These are phyloP conservation scores for Tetrapedia diversipes DNA, from an alignment of 2,888 invertebrate species.

Conservation along the genomic window DNA sequence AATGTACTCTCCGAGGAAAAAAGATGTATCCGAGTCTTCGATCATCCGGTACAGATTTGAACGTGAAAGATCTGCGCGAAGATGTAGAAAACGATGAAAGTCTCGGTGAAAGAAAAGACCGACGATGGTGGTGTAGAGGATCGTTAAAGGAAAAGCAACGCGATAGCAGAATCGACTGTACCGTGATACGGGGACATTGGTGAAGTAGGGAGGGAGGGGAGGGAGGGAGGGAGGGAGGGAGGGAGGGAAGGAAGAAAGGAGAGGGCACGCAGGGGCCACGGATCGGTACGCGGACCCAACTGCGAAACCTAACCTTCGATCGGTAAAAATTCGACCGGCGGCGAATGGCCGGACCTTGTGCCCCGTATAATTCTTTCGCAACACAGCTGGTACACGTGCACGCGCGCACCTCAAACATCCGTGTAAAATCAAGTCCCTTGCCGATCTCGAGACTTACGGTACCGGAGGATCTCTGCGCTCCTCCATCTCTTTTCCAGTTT, in stretches of 20 bases:
- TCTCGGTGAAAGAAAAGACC: not conserved
- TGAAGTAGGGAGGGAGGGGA: conserved; percentile 44
- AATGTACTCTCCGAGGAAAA: not conserved
- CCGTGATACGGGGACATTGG: conserved; percentile 56
- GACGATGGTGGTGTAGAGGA: not conserved
- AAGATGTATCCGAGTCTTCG: not conserved
- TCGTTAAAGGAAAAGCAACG: conserved; percentile 27
- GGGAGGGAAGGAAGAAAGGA: too few relatives aligned
- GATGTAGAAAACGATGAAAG: not conserved
- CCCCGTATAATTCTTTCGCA: conserved; percentile 76
- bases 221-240: too few relatives aligned
- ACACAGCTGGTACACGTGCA: conserved; percentile 54
- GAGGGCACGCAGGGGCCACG: conserved; percentile 51
- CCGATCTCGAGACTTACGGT: conserved; percentile 13
- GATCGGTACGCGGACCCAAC: conserved; percentile 57
- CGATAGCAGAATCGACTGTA: conserved; percentile 53
- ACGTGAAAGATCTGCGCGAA: too few relatives aligned
- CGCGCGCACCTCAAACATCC: conserved; percentile 51
- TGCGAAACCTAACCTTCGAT: conserved; percentile 74
- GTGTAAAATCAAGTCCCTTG: conserved; percentile 52
- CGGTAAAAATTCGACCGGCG: conserved; percentile 74
- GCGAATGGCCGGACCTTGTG: conserved; percentile 77
- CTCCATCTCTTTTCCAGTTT: not conserved
- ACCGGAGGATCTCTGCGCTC: too few relatives aligned
- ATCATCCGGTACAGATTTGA: too few relatives aligned